Evolutionary conservation across 2,797 vertebrate species (phyloP).

Genomic region (Rhincodon typus): DNA sequence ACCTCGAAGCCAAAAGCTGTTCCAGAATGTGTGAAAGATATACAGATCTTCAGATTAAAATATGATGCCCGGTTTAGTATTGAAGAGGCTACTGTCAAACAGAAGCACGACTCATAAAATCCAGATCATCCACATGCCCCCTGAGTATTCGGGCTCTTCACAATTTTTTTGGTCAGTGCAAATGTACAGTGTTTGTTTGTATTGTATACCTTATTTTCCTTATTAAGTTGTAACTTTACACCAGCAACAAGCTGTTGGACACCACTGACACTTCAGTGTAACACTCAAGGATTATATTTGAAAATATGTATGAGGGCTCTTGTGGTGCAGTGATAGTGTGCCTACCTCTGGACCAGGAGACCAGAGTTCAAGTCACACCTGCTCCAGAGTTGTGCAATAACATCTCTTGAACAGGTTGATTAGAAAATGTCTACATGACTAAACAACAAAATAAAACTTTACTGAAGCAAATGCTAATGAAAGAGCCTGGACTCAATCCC

Average conservation of each 20-base stretch:
- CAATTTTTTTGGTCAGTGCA: neutral
- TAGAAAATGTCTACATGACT: too few species aligned
- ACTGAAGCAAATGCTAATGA: too few species aligned
- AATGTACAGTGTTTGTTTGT: neutral
- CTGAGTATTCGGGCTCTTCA: neutral
- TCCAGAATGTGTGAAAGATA: neutral
- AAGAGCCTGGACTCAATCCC: too few species aligned
- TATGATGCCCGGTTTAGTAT: neutral
- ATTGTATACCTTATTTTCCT: neutral
- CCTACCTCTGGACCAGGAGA: too few species aligned
- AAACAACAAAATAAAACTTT: too few species aligned
- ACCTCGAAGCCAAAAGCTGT: neutral
- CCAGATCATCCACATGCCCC: neutral
- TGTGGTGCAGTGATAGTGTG: too few species aligned
- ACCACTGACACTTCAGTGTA: neutral
- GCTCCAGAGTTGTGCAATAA: too few species aligned
- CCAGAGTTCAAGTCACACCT: too few species aligned
- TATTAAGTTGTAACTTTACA: neutral
- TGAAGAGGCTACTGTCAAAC: neutral
- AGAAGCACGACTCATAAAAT: neutral
- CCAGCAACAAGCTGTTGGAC: neutral
- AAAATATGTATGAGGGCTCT: too few species aligned
- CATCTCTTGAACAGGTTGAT: too few species aligned
- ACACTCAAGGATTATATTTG: neutral
- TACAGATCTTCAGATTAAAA: neutral